Percentiles rank a stretch among this genome's conserved stretches.
Evolutionary conservation across 2,797 vertebrate species (phyloP).

Genomic region (Garrulus glandarius): DNA sequence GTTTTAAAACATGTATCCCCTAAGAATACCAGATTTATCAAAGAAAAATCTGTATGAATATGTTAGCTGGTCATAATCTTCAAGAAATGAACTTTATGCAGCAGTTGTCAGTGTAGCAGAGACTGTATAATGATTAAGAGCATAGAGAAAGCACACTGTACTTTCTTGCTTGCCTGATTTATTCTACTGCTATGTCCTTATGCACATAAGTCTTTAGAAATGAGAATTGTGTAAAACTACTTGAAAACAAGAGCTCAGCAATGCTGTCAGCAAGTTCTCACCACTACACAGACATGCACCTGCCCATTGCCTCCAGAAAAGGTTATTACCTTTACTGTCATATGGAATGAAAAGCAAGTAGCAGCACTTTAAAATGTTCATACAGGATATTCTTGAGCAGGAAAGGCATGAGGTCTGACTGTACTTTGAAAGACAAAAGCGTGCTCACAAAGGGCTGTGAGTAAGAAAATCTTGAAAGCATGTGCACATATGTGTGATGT

Average conservation of each 20-base stretch:
- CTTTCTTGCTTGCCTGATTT: constrained; percentile 43
- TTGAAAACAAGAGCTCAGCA: neutral
- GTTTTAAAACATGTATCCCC: neutral
- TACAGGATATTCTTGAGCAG: neutral
- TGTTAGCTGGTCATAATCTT: neutral
- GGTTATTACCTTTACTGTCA: neutral
- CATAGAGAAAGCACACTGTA: neutral
- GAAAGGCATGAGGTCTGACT: neutral
- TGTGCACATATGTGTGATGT: neutral
- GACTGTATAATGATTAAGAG: neutral
- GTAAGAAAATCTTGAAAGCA: neutral
- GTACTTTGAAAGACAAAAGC: neutral
- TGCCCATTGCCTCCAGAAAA: neutral
- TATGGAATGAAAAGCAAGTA: neutral
- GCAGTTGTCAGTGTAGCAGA: neutral
- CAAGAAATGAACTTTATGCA: neutral
- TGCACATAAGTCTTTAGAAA: neutral
- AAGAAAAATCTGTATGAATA: neutral
- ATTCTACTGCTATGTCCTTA: neutral
- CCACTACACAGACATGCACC: neutral
- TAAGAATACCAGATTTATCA: neutral
- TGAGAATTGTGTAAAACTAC: neutral
- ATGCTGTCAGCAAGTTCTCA: neutral
- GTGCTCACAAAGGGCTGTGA: neutral
- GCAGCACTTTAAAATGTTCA: neutral